Evolutionary conservation across 2,888 invertebrate species (phyloP), one percentile per base, ranked within the genome.

Genomic region (Punctoribates punctum): DNA sequence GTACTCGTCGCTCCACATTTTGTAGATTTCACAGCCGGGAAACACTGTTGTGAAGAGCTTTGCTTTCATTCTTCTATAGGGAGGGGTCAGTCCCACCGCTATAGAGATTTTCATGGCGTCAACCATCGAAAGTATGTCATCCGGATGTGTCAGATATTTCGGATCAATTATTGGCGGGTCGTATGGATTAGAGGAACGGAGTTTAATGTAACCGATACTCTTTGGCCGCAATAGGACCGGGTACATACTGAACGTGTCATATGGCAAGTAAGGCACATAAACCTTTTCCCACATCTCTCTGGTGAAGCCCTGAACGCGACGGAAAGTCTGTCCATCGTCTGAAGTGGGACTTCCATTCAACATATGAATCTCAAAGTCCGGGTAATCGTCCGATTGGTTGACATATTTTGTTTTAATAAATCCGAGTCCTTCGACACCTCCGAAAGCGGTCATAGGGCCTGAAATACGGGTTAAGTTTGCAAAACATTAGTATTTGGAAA

Each of bases 151-250:
- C 81, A 96, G 91, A 83, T 98, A 98, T 82, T 96, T 94, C 1
- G 97, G 93, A 83, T 97, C 89, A 83, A 98, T 93, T 38, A 91
- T 83, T 0, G 97, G 96, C 82, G 90, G 90, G 73, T 92, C 90
- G 80, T 91, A 91, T 0, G 97, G 96, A 84, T 95, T 92, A 0
- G 89, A 67, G 0, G 80, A 79, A 15, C 81, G 77, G 6, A 81
- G 77, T 60, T 80, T 79, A 9, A 81, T 70, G 73, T 75, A 80
- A 15, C 80, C 80, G 17, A 79, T 34, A 17, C 79, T 78, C 72
- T 80, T 80, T 1, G 81, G 81, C 9, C 81, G 65, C 48, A 81
- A 48, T 51, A 81, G 42, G 0, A 81, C 81, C 11, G 81, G 81
- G 73, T 79, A 81, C 46, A 81, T 77, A 9, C 78, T 77, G 75